Base-by-base conservation (phyloP, 2,797 vertebrate species). In the Macropus fuliginosus region DNA sequence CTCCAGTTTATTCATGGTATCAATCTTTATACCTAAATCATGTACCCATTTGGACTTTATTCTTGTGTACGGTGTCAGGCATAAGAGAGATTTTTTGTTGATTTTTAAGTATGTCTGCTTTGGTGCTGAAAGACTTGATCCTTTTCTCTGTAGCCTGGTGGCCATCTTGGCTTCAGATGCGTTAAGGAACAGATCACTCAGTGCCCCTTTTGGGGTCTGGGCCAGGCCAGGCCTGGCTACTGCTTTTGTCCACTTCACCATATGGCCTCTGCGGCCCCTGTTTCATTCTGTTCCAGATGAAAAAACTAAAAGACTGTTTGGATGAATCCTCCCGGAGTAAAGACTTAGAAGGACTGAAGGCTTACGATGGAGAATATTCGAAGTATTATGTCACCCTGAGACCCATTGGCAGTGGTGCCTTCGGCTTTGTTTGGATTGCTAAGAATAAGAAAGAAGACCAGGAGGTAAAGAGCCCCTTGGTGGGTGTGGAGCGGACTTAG, bases 361-460 rank as follows among this genome's bases (percentile, higher is more conserved):
- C 99, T 55, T 99, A 99, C 50, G 99, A 99, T 18, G 99, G 99
- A 28, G 98, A 99, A 54, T 99, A 99, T 89, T 98, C 98, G 62
- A 98, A 98, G 91, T 99, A 99, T 95, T 99, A 99, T 94, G 98
- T 97, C 97, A 99, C 99, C 0, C 91, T 99, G 66, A 98, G 97
- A 92, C 99, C 99, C 2, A 97, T 99, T 55, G 99, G 99, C 90
- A 99, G 99, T 94, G 99, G 99, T 81, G 99, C 99, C 46, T 99
- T 99, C 59, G 99, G 99, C 90, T 99, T 99, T 95, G 99, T 99
- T 94, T 99, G 99, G 99, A 99, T 99, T 24, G 99, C 99, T 16
- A 92, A 98, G 94, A 94, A 98, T 93, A 99, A 98, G 97, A 96
- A 97, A 1, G 97, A 99, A 81, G 98, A 98, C 52, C 98, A 99